Evolutionary conservation across 2,888 invertebrate species (phyloP).

Genomic region (Drosophila dives): DNA sequence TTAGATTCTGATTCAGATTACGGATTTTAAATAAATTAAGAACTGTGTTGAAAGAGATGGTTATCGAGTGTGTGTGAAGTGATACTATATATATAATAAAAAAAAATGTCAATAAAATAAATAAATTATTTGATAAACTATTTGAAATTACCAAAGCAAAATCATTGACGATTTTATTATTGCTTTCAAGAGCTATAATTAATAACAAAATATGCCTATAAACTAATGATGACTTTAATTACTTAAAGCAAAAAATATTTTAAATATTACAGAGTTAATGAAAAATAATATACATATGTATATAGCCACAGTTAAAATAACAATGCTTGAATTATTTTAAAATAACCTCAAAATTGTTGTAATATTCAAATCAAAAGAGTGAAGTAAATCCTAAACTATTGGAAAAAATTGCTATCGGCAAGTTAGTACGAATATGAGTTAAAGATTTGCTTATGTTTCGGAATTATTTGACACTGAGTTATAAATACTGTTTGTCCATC

Average conservation of each 20-base stretch:
- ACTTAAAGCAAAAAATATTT: neutral
- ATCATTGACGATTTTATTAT: neutral
- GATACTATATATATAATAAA: neutral
- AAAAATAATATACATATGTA: neutral
- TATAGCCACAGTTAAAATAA: neutral
- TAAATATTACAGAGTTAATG: neutral
- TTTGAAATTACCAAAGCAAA: neutral
- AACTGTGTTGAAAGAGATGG: constrained; percentile 5
- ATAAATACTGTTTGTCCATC: neutral
- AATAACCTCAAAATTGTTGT: too few relatives aligned
- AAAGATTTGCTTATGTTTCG: neutral
- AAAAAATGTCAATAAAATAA: neutral
- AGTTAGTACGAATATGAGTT: neutral
- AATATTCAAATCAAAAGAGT: neutral
- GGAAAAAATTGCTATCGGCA: neutral
- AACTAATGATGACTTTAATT: neutral
- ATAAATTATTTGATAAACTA: neutral
- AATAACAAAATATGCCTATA: neutral
- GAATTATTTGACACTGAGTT: neutral
- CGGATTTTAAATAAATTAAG: constrained; percentile 17
- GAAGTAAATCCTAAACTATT: too few relatives aligned
- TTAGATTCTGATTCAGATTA: constrained; percentile 13
- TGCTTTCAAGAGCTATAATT: neutral
- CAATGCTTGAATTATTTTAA: neutral
- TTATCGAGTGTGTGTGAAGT: neutral